Evolutionary conservation across 2,797 vertebrate genomes (phyloP).

Genomic region (Antennarius maculatus): DNA sequence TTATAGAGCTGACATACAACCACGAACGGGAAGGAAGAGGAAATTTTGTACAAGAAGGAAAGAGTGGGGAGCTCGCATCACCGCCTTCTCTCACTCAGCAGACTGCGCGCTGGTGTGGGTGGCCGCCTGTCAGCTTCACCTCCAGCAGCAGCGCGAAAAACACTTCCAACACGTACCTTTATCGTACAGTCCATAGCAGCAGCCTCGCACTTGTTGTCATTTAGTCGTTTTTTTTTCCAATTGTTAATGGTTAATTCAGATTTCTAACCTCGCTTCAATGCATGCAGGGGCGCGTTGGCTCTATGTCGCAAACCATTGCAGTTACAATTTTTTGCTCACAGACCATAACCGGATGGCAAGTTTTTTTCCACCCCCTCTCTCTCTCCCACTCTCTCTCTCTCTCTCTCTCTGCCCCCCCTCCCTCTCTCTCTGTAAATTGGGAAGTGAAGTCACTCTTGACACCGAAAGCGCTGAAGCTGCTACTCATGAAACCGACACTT

Average conservation of each 20-base stretch:
- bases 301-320: conserved; percentile 82
- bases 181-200: conserved; percentile 88
- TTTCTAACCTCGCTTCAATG: conserved; percentile 69
- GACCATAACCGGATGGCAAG: conserved; percentile 84
- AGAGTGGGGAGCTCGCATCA: conserved; percentile 88
- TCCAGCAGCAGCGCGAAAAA: conserved; percentile 43
- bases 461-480: conserved; percentile 59
- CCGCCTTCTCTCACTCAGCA: conserved; percentile 81
- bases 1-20: conserved; percentile 90
- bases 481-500: conserved; percentile 75
- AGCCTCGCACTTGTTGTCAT: conserved; percentile 73
- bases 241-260: conserved; percentile 45
- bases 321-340: conserved; percentile 74
- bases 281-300: conserved; percentile 75
- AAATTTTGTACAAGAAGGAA: conserved; percentile 92
- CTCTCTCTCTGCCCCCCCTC: conserved; percentile 51
- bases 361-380: conserved; percentile 59
- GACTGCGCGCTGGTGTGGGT: conserved; percentile 73
- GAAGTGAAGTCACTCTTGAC: conserved; percentile 87
- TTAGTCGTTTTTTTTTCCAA: conserved; percentile 69
- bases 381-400: conserved; percentile 17
- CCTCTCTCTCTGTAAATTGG: conserved; percentile 82
- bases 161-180: conserved; percentile 80
- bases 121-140: conserved; percentile 69
- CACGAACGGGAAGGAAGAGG: conserved; percentile 94